A percentile compares a stretch with the other conserved stretches of the same genome.
These are phyloP conservation scores for Lerista edwardsae DNA, from an alignment of 2,797 vertebrate genomes.

Conservation along the genomic window DNA sequence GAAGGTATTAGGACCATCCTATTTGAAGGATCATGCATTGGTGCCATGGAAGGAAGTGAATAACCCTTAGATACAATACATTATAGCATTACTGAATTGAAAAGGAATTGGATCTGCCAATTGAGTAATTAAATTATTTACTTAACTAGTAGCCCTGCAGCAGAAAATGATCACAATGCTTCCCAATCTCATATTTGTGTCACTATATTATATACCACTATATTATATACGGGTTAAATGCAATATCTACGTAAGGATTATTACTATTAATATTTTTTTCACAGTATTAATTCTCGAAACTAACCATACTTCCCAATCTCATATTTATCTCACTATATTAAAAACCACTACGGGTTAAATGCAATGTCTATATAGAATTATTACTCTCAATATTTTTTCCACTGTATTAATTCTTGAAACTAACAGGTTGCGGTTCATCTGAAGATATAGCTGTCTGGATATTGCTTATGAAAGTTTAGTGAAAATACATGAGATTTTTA, in stretches of 20 bases:
- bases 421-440: background rate
- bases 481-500: background rate
- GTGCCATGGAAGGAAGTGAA: too few species aligned
- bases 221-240: background rate
- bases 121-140: background rate
- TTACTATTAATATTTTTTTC: background rate
- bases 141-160: background rate
- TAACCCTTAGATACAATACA: too few species aligned
- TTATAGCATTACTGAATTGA: too few species aligned
- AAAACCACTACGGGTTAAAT: background rate
- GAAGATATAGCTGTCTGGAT: background rate
- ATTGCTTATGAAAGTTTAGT: background rate
- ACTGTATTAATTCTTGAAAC: background rate
- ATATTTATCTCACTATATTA: background rate
- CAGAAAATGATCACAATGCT: background rate
- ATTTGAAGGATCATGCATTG: too few species aligned
- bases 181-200: background rate
- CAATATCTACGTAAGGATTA: background rate
- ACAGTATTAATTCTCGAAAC: background rate
- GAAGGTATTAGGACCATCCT: too few species aligned
- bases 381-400: background rate
- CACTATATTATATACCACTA: too few species aligned
- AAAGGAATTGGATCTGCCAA: background rate
- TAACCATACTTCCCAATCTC: background rate
- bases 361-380: background rate